These are phyloP conservation scores for Illadopsis cleaveri DNA, from an alignment of 2,113 vertebrate genomes.

Conservation along the genomic window DNA sequence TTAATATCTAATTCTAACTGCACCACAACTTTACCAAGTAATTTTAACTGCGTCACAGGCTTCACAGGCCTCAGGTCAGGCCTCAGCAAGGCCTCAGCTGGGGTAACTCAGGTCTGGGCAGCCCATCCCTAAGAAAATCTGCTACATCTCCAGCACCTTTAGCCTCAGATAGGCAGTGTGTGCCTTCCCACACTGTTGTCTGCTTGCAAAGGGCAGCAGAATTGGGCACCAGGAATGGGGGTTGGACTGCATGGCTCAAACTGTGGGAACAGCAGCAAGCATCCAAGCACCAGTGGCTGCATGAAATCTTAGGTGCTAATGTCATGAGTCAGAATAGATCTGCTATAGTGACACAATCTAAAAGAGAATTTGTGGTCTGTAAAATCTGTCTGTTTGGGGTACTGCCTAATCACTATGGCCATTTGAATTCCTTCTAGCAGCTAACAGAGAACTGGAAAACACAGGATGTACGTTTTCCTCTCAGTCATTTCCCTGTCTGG, in stretches of 20 bases:
- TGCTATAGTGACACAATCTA: background rate
- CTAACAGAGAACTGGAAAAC: background rate
- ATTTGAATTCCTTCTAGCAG: background rate
- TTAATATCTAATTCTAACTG: too few species aligned
- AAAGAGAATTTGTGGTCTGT: background rate
- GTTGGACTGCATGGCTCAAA: background rate
- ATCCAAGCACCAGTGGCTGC: background rate
- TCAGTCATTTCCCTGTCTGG: background rate
- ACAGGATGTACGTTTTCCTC: background rate
- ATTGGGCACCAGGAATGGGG: fast-evolving
- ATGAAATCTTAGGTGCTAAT: background rate
- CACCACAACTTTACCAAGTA: too few species aligned
- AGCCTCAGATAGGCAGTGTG: background rate
- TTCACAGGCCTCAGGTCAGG: too few species aligned
- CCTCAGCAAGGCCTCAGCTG: too few species aligned
- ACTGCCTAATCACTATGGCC: too few species aligned
- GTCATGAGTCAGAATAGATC: background rate
- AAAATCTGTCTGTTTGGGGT: background rate
- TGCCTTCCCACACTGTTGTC: background rate
- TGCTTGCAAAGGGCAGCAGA: background rate
- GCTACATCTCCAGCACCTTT: background rate
- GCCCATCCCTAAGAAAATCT: too few species aligned
- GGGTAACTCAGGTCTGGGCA: too few species aligned
- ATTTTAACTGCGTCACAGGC: too few species aligned
- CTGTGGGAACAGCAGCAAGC: background rate